Evolutionary conservation across 2,888 invertebrate genomes (phyloP), one percentile per base, ranked within the genome.

Genomic region (Cephus rjabovi): DNA sequence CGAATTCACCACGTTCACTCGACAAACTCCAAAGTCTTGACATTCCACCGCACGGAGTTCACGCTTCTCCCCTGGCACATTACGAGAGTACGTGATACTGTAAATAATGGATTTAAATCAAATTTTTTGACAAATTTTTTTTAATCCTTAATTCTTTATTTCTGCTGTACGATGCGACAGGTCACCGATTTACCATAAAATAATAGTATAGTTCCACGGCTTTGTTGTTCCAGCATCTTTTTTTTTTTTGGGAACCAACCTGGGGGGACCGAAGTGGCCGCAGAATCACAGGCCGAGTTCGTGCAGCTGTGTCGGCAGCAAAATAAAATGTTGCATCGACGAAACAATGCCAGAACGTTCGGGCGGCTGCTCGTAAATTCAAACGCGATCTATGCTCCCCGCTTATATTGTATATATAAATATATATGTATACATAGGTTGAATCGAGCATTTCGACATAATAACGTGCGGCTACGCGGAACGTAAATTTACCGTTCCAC

Each of bases 401-500:
- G 74, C 76, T 9, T 23, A 40, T 23, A 23, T 40, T 40, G 6
- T 40, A 40, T 40, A 23, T 40, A 23, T 23, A 23, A 6, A 23
- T 56, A 23, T 23, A 56, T 56, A 56, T 56, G 9, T 56, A 23
- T 56, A 9, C 23, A 56, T 56, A 40, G 76, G 78, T 80, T 83
- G 83, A 86, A 87, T 88, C 86, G 85, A 85, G 83, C 84, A 81
- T 81, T 82, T 56, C 85, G 87, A 86, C 85, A 86, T 88, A 86
- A 87, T 87, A 86, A 87, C 85, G 86, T 83, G 84, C 86, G 85
- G 84, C 56, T 56, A 87, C 81, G 81, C 81, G 80, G 83, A 76
- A 81, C 86, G 83, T 87, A 88, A 88, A 88, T 88, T 87, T 85
- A 83, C 82, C 80, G 81, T 56, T 56, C 23, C 56, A 56, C 23